Evolutionary conservation across 2,797 vertebrate species (phyloP).

Genomic region (Chrosomus eos): DNA sequence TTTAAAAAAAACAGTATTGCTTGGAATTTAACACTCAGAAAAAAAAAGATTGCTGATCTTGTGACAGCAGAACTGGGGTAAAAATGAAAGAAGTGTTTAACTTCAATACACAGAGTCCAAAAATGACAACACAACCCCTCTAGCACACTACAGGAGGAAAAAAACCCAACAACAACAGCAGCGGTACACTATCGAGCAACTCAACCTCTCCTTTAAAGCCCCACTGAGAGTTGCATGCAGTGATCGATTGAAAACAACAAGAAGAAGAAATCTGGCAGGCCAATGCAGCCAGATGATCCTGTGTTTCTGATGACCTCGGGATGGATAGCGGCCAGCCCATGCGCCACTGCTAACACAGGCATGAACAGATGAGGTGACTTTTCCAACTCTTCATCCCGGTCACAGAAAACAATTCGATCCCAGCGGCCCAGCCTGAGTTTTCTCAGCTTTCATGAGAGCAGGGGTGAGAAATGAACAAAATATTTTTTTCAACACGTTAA

Average conservation of each 20-base stretch:
- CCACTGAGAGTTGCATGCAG: conserved; percentile 26
- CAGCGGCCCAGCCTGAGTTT: conserved; percentile 2
- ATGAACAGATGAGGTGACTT: conserved; percentile 30
- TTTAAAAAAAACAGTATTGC: not conserved
- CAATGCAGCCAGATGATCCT: conserved; percentile 23
- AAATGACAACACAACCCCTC: conserved; percentile 47
- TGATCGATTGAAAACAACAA: conserved; percentile 52
- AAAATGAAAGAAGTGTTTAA: conserved; percentile 39
- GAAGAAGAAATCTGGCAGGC: conserved; percentile 44
- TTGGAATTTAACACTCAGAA: not conserved
- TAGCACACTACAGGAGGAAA: not conserved
- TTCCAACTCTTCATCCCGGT: conserved; percentile 8
- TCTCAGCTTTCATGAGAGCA: conserved; percentile 30
- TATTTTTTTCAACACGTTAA: conserved; percentile 37
- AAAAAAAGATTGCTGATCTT: not conserved
- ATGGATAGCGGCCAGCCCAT: not conserved
- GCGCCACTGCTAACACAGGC: conserved; percentile 25
- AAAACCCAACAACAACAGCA: not conserved
- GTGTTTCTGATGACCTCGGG: conserved; percentile 51
- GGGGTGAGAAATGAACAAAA: conserved; percentile 44
- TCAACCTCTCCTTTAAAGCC: conserved; percentile 20
- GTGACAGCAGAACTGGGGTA: conserved; percentile 7
- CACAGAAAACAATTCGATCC: conserved; percentile 36
- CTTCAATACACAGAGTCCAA: conserved; percentile 43
- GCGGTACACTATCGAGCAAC: not conserved